These are phyloP conservation scores for Plodia interpunctella DNA, from an alignment of 1,140 invertebrate genomes.

Conservation along the genomic window DNA sequence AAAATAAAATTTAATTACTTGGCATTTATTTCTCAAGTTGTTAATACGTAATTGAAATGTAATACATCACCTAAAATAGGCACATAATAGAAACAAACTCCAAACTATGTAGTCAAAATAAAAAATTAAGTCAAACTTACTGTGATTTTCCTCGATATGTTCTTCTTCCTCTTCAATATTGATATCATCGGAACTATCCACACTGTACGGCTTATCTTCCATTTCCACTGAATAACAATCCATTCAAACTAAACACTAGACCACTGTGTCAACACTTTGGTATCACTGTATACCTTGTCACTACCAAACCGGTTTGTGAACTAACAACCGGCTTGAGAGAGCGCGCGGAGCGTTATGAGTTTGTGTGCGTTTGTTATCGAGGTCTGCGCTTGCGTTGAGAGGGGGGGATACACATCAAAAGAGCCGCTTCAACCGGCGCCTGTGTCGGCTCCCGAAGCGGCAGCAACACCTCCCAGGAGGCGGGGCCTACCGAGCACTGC, in stretches of 20 bases:
- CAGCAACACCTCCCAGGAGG: conserved; percentile 77
- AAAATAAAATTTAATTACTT: too few relatives aligned
- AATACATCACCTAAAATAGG: too few relatives aligned
- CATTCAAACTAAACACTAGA: conserved; percentile 53
- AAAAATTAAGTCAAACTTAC: conserved; percentile 37
- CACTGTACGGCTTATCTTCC: conserved; percentile 71
- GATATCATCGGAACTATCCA: conserved; percentile 70
- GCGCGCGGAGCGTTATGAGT: conserved; percentile 64
- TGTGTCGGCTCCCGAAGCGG: conserved; percentile 67
- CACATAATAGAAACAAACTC: background rate
- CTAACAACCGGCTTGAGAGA: conserved; percentile 67
- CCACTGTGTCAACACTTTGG: conserved; percentile 51
- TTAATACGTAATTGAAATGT: background rate
- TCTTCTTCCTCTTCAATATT: conserved; percentile 70
- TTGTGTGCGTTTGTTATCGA: conserved; percentile 61
- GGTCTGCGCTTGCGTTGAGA: conserved; percentile 42
- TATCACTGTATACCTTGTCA: conserved; percentile 48
- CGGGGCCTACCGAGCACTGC: conserved; percentile 62
- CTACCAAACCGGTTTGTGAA: conserved; percentile 58
- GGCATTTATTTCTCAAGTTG: too few relatives aligned
- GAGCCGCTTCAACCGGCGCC: conserved; percentile 54
- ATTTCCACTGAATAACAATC: conserved; percentile 62
- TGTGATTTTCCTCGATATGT: conserved; percentile 59
- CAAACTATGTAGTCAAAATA: background rate
- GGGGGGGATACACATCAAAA: conserved; percentile 60